Percentiles rank a stretch among this genome's conserved stretches.
Conservation (phyloP, 2,888 invertebrate species). For the Parnassius glacialis region DNA sequence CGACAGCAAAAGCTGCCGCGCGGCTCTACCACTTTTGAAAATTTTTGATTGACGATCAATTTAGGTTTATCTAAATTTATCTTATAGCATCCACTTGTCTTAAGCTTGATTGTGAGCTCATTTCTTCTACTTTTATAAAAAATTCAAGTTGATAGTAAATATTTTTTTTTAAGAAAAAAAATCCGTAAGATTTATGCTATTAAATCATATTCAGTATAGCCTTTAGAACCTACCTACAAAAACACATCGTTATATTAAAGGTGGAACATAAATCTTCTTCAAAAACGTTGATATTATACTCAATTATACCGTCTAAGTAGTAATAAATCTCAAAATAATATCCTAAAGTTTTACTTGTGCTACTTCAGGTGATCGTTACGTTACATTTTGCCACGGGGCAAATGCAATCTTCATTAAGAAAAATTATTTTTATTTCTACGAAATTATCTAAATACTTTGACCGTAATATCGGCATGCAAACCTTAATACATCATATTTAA, state of each 20-base stretch:
- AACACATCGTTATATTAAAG: constrained; percentile 49
- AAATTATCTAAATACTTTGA: constrained; percentile 13
- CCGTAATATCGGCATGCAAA: neutral
- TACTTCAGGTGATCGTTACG: constrained; percentile 78
- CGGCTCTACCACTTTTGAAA: no score
- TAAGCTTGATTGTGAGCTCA: no score
- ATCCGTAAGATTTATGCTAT: neutral
- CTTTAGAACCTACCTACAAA: constrained; percentile 7
- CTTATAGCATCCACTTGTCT: no score
- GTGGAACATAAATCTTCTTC: constrained; percentile 72
- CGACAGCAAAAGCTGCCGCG: no score
- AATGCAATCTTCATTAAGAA: constrained; percentile 73
- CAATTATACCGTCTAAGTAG: constrained; percentile 61
- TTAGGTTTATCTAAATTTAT: no score
- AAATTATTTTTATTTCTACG: constrained; percentile 19
- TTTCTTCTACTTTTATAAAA: no score
- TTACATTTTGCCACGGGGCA: constrained; percentile 48
- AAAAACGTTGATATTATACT: constrained; percentile 59
- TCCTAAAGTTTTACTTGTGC: constrained; percentile 59
- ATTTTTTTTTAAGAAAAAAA: neutral
- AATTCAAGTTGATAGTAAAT: no score
- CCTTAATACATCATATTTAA: no score
- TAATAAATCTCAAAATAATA: constrained; percentile 76
- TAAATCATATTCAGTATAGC: constrained; percentile 2
- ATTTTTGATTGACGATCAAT: no score